Evolutionary conservation across 1,140 invertebrate genomes (phyloP), one percentile per base, ranked within the genome.

Genomic region (Bradysia coprophila): DNA sequence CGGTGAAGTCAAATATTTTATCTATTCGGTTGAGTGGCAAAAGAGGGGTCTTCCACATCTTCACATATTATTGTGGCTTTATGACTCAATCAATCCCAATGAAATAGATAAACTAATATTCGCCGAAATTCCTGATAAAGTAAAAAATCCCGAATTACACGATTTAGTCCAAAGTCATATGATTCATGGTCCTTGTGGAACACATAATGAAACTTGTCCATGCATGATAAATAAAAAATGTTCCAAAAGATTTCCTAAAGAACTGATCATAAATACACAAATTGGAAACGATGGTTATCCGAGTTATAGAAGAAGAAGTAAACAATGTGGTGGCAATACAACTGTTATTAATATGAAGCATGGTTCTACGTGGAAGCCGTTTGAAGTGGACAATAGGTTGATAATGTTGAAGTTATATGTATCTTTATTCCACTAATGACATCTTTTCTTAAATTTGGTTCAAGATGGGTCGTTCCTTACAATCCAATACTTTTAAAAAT

Each of bases 11-110:
- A 49, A 50, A 19, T 61, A 56, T 44, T 58, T 49, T 40, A 60
- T 69, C 56, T 67, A 67, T 43, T 50, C 55, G 13, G 49, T 72
- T 37, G 63, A 72, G 52, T 71, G 61, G 55, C 64, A 71, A 50
- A 69, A 68, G 46, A 50, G 63, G 45, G 64, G 67, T 8, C 48
- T 69, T 21, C 64, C 67, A 1, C 68, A 68, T 53, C 52, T 47
- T 43, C 55, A 57, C 46, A 54, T 58, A 15, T 43, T 54, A 21
- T 31, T 56, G 33, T 68, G 55, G 57, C 50, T 64, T 43, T 42
- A 51, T 10, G 43, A 59, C 2, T 59, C 54, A 46, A 57, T 63
- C 43, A 44, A 31, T 16, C 52, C 59, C 22, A 45, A 56, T 48
- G 38, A 57, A 38, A 58, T 68, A 41, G 63, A 70, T 55, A 40